These are phyloP conservation scores for Psittacula echo DNA, from an alignment of 2,797 vertebrate genomes.

Conservation along the genomic window DNA sequence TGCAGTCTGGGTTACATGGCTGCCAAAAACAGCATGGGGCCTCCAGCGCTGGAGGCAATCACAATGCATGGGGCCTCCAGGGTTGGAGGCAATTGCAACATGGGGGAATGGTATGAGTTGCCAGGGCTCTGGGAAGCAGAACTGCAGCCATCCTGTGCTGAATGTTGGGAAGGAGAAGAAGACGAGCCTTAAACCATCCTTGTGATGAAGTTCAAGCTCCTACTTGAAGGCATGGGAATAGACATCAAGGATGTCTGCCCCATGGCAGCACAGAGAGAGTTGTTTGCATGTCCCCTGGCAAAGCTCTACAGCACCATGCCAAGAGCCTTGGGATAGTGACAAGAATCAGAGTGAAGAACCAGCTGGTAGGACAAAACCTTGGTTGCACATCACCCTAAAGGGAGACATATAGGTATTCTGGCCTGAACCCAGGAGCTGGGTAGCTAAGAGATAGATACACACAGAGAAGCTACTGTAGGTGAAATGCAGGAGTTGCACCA, in stretches of 20 bases:
- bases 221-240: neutral
- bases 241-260: neutral
- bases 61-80: neutral
- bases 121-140: neutral
- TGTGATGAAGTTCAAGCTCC: neutral
- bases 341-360: neutral
- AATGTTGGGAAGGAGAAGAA: neutral
- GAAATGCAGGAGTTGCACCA: neutral
- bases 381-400: neutral
- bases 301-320: neutral
- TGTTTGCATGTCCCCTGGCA: neutral
- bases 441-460: neutral
- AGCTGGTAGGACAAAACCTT: neutral
- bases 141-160: neutral
- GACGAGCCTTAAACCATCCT: neutral
- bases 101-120: fast-evolving
- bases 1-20: neutral
- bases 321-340: neutral
- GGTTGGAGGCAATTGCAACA: neutral
- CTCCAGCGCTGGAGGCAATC: neutral
- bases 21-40: neutral
- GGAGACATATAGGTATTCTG: neutral
- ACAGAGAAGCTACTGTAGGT: neutral
- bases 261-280: neutral
- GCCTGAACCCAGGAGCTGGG: neutral